A percentile compares a stretch with the other conserved stretches of the same genome.
Evolutionary conservation across 2,797 vertebrate genomes (phyloP).

Genomic region (Phoebastria nigripes): DNA sequence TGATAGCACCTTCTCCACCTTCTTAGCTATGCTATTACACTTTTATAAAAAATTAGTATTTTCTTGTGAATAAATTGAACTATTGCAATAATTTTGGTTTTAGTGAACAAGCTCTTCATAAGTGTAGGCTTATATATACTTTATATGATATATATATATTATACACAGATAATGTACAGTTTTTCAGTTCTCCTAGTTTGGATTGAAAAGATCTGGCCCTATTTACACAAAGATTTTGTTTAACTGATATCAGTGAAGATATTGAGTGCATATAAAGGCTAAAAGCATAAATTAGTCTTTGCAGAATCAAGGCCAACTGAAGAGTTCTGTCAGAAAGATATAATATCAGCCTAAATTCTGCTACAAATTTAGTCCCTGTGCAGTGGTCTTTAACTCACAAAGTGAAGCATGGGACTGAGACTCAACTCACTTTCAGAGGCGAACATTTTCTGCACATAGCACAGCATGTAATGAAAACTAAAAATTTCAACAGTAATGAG

Average conservation of each 20-base stretch:
- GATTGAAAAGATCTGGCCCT: background rate
- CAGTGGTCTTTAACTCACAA: background rate
- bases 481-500: background rate
- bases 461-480: background rate
- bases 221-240: background rate
- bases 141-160: too few species aligned
- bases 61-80: background rate
- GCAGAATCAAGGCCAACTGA: background rate
- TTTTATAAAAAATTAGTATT: background rate
- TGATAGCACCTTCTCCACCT: background rate
- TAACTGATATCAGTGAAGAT: background rate
- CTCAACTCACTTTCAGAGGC: background rate
- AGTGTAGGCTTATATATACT: background rate
- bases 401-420: background rate
- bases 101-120: background rate
- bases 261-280: background rate
- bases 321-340: background rate
- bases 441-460: background rate
- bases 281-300: background rate
- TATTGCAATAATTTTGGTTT: background rate
- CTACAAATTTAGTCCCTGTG: background rate
- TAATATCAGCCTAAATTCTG: background rate
- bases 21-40: background rate
- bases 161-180: background rate
- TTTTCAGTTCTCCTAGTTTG: background rate